Percentiles rank a stretch among this genome's conserved stretches.
Evolutionary conservation across 2,888 invertebrate species (phyloP).

Genomic region (Drosophila mulleri): DNA sequence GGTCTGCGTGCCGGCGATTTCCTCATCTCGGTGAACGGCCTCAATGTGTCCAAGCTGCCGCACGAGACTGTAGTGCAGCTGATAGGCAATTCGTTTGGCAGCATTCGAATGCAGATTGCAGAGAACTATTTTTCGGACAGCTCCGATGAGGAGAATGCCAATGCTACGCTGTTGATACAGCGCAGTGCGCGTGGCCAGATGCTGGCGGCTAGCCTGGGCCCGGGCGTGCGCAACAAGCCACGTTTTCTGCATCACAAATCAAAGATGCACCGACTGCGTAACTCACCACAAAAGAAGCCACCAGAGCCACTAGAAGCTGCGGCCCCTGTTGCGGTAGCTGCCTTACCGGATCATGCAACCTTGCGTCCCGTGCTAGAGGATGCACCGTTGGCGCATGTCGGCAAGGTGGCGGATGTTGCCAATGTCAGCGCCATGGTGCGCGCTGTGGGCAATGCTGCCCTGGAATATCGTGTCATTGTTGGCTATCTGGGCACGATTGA

Average conservation of each 20-base stretch:
- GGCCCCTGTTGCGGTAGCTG: conserved; percentile 14
- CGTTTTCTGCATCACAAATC: conserved; percentile 86
- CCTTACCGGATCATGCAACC: conserved; percentile 50
- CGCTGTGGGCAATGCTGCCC: conserved; percentile 84
- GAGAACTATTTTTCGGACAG: conserved; percentile 94
- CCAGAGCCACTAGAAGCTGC: conserved; percentile 32
- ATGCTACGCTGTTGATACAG: conserved; percentile 65
- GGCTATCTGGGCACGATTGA: conserved; percentile 98
- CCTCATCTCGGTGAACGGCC: conserved; percentile 95
- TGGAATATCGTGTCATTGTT: conserved; percentile 94
- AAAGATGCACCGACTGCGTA: conserved; percentile 86
- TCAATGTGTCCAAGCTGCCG: conserved; percentile 95
- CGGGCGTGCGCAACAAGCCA: conserved; percentile 78
- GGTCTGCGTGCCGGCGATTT: conserved; percentile 97
- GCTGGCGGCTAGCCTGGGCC: conserved; percentile 56
- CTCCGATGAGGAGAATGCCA: conserved; percentile 90
- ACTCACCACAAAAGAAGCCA: conserved; percentile 86
- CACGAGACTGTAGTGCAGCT: conserved; percentile 97
- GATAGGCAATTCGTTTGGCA: conserved; percentile 94
- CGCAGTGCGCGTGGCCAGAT: conserved; percentile 58
- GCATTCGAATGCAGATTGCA: conserved; percentile 94
- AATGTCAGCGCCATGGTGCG: conserved; percentile 85
- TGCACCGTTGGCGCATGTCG: conserved; percentile 60
- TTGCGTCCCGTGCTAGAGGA: conserved; percentile 82
- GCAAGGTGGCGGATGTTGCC: conserved; percentile 83